Conservation (phyloP, 2,797 vertebrate genomes). For the Avahi laniger region DNA sequence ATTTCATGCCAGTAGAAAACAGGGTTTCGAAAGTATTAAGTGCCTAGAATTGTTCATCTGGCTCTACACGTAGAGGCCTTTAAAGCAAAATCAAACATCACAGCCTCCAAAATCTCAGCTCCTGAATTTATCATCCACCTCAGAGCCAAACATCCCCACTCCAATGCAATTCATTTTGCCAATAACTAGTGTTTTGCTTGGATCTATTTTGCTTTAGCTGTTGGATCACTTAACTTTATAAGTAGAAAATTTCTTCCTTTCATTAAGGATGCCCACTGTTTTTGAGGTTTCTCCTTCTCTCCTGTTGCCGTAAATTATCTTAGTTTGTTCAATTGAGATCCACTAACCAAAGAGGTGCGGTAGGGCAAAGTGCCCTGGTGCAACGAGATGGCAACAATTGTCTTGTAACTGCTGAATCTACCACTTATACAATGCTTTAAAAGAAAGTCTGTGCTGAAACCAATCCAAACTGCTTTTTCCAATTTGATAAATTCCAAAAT, state of each 20-base stretch:
- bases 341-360: neutral
- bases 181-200: conserved; percentile 62
- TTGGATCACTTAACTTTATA: conserved; percentile 57
- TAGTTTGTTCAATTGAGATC: neutral
- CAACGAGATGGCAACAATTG: neutral
- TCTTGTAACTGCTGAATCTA: neutral
- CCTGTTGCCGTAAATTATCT: neutral
- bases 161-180: neutral
- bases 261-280: neutral
- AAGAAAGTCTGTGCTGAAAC: conserved; percentile 27
- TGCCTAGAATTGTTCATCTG: conserved; percentile 46
- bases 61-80: conserved; percentile 2
- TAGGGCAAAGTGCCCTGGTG: neutral
- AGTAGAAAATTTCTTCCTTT: conserved; percentile 54
- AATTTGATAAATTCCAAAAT: neutral
- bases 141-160: conserved; percentile 25
- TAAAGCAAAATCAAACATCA: conserved; percentile 63
- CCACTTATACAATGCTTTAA: neutral
- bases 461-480: neutral
- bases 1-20: conserved; percentile 47
- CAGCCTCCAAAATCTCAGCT: conserved; percentile 43
- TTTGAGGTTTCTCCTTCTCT: conserved; percentile 13
- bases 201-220: conserved; percentile 47
- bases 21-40: conserved; percentile 45
- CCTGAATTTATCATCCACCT: conserved; percentile 50